Percentiles rank a stretch among this genome's conserved stretches.
These are phyloP conservation scores for Iphiclides podalirius DNA, from an alignment of 2,888 invertebrate genomes.

Conservation along the genomic window DNA sequence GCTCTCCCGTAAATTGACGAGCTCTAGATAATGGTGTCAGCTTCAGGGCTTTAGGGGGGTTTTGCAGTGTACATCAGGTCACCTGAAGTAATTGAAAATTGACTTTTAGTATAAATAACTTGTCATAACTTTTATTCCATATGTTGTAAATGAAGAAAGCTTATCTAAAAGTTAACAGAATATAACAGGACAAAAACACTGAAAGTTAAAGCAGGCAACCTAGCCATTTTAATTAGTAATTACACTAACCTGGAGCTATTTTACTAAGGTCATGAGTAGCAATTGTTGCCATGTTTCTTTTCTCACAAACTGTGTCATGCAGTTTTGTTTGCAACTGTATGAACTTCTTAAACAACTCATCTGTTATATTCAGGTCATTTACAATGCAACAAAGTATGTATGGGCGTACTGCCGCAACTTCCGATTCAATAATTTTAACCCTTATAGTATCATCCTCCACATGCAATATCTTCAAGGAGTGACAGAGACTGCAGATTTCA, in stretches of 20 bases:
- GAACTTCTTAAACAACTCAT: slow-evolving; percentile 85
- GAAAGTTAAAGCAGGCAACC: neutral
- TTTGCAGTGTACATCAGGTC: slow-evolving; percentile 84
- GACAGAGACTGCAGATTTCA: slow-evolving; percentile 53
- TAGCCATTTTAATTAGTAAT: no score
- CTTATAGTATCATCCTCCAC: slow-evolving; percentile 69
- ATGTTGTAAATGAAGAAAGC: no score
- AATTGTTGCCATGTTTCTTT: slow-evolving; percentile 88
- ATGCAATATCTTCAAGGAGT: slow-evolving; percentile 66
- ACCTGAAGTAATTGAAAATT: slow-evolving; percentile 51
- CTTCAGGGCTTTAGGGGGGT: slow-evolving; percentile 80
- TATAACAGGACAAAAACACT: no score
- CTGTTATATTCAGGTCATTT: slow-evolving; percentile 81
- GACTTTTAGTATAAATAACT: no score
- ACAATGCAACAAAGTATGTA: slow-evolving; percentile 87
- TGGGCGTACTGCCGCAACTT: slow-evolving; percentile 82
- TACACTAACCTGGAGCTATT: slow-evolving; percentile 78
- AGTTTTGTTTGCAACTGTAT: slow-evolving; percentile 89
- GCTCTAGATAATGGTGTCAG: slow-evolving; percentile 84
- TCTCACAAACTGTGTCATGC: slow-evolving; percentile 87
- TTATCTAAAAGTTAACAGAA: no score
- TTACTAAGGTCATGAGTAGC: slow-evolving; percentile 90
- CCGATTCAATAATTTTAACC: slow-evolving; percentile 76
- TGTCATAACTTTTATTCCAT: no score
- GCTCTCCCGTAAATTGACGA: slow-evolving; percentile 82